Percentiles rank a stretch among this genome's conserved stretches.
phyloP scores from a whole-genome alignment of 2,797 vertebrate species.

The Vireo griseus region DNA sequence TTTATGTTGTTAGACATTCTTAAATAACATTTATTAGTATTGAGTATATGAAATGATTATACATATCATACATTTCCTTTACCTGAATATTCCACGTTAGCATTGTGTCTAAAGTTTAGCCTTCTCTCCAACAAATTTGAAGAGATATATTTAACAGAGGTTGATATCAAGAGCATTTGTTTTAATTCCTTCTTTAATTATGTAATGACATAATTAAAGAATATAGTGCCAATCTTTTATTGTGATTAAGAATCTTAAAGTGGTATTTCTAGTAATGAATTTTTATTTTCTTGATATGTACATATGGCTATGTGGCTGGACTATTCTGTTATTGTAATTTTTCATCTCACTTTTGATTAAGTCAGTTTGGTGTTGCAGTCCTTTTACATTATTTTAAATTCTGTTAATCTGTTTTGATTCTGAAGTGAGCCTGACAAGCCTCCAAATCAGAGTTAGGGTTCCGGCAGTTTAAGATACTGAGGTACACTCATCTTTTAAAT shows the following conservation, averaged over 20 bases:
- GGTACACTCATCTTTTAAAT: not conserved
- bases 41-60: not conserved
- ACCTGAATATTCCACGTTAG: not conserved
- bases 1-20: not conserved
- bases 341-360: not conserved
- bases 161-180: not conserved
- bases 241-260: not conserved
- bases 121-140: not conserved
- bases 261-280: not conserved
- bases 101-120: not conserved
- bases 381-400: not conserved
- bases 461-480: not conserved
- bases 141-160: not conserved
- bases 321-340: not conserved
- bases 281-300: not conserved
- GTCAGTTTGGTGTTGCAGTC: accelerated
- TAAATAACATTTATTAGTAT: not conserved
- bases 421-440: not conserved
- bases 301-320: not conserved
- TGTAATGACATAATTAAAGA: not conserved
- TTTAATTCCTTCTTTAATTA: not conserved
- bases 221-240: not conserved
- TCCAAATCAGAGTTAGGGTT: not conserved
- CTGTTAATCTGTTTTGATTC: not conserved
- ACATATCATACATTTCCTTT: not conserved